Evolutionary conservation across 2,888 invertebrate genomes (phyloP), one percentile per base, ranked within the genome.

Genomic region (Capitulum mitella): DNA sequence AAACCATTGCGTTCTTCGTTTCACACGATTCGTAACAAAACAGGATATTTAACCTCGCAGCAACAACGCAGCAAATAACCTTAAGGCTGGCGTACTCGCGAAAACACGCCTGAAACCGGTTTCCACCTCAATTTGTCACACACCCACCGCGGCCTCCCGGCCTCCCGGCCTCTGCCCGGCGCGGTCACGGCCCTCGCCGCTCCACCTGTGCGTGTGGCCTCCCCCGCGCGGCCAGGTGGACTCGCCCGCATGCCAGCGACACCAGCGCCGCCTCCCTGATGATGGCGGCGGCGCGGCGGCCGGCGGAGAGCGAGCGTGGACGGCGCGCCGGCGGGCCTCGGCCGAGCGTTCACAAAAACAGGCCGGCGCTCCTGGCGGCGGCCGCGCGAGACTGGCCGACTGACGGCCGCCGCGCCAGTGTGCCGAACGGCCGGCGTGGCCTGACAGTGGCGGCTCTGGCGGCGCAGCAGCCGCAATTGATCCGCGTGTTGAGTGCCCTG

Each of bases 161-260:
- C n/a, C n/a, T n/a, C 19, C 5, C 22, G 51, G 5, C 51, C 51
- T 51, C 51, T 51, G 16, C n/a, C 19, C 51, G 51, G 51, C 22
- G 51, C 19, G 16, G 51, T 16, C 22, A 22, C 51, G 51, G 51
- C 19, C 22, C 14, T 16, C 22, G 51, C 22, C 51, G 22, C 0
- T 16, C 32, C 64, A 64, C 64, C 64, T 64, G 40, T 40, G 37
- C 64, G 26, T 40, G 40, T 40, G 26, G 37, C 70, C 70, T 70
- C 70, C 70, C 64, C 70, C 70, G 10, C 70, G 22, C 22, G 64
- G 2, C 10, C 26, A 26, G 70, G 26, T 70, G 70, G 70, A 70
- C 70, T 70, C 70, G 70, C 10, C 70, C 70, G 70, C 70, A 70
- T 70, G 70, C 70, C 70, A 70, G 70, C 70, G 37, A 70, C 37